Evolutionary conservation across 2,113 vertebrate genomes (phyloP).

Genomic region (Pan paniscus): DNA sequence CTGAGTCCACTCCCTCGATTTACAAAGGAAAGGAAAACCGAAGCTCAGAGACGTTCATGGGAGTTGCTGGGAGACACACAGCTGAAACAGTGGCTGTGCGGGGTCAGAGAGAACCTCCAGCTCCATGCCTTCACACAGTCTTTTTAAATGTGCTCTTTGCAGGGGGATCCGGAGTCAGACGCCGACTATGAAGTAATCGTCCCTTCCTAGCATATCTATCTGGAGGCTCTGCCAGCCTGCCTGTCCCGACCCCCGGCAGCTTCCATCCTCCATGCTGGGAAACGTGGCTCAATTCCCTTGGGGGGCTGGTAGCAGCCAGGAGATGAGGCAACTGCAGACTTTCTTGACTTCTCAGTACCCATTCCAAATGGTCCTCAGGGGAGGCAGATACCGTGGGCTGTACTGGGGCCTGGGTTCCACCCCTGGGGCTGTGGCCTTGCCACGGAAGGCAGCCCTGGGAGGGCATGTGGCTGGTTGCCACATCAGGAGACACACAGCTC

Average conservation of each 20-base stretch:
- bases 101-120: background rate
- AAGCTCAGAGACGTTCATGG: background rate
- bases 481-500: background rate
- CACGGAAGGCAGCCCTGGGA: background rate
- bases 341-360: conserved; percentile 12
- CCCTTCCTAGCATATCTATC: background rate
- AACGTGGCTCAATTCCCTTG: background rate
- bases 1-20: background rate
- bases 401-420: background rate
- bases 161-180: background rate
- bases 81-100: background rate
- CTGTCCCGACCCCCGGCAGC: background rate
- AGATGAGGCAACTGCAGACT: conserved; percentile 19
- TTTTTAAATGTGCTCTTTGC: background rate
- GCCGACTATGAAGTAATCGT: background rate
- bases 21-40: background rate
- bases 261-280: background rate
- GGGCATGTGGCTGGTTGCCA: background rate
- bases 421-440: background rate
- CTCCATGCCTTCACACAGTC: background rate
- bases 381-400: background rate
- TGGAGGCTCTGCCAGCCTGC: background rate
- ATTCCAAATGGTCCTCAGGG: conserved; percentile 6
- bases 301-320: background rate
- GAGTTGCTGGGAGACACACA: background rate